Evolutionary conservation across 2,797 vertebrate species (phyloP).

Genomic region (Naso thynnoides): DNA sequence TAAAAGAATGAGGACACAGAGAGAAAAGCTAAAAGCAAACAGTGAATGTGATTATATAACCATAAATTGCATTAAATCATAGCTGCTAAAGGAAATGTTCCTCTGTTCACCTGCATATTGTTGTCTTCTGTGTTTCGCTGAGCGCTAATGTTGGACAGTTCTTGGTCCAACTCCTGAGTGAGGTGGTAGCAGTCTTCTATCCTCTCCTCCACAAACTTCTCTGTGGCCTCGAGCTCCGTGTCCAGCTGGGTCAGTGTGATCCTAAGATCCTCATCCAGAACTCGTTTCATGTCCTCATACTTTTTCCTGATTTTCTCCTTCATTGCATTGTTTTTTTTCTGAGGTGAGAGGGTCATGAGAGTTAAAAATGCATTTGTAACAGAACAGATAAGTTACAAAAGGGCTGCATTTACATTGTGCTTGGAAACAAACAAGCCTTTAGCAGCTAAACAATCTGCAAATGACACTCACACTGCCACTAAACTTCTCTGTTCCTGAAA

Average conservation of each 20-base stretch:
- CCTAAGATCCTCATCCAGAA: constrained; percentile 76
- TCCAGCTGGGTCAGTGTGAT: constrained; percentile 77
- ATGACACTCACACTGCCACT: no score
- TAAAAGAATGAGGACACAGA: background rate
- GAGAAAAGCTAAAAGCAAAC: background rate
- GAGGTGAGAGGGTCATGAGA: background rate
- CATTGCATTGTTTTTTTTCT: constrained; percentile 68
- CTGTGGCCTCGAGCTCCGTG: constrained; percentile 64
- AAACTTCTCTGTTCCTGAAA: no score
- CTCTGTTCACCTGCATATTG: constrained; percentile 44
- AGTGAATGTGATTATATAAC: background rate
- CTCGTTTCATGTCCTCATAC: constrained; percentile 75
- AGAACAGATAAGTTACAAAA: no score
- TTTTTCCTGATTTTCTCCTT: constrained; percentile 77
- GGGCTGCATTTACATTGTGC: no score
- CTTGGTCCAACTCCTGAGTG: constrained; percentile 49
- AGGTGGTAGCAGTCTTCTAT: constrained; percentile 72
- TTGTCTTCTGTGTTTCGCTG: constrained; percentile 30
- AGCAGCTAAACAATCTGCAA: no score
- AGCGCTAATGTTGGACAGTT: constrained; percentile 51
- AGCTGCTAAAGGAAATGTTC: no score
- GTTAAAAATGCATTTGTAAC: background rate
- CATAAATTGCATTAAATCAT: background rate
- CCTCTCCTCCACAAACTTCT: constrained; percentile 63
- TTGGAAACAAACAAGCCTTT: no score